Evolutionary conservation across 2,113 vertebrate genomes (phyloP).

Genomic region (Antennarius striatus): DNA sequence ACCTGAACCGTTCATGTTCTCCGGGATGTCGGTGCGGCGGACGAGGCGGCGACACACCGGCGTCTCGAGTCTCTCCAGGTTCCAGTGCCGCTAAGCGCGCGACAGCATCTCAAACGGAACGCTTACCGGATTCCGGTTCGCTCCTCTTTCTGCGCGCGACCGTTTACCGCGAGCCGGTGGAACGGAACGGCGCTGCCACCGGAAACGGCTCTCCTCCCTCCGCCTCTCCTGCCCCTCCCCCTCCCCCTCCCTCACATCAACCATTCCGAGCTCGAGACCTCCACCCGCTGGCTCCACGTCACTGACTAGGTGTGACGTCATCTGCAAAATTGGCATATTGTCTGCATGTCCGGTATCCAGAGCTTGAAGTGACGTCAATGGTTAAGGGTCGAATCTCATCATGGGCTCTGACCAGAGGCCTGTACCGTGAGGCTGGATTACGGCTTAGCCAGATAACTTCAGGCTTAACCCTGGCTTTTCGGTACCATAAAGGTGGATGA

Average conservation of each 20-base stretch:
- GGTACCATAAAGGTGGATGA: too few relatives aligned
- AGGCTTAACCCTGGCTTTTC: too few relatives aligned
- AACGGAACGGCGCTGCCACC: conserved; percentile 46
- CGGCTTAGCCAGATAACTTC: too few relatives aligned
- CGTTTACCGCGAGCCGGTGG: conserved; percentile 41
- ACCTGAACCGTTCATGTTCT: conserved; percentile 80
- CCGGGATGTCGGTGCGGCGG: conserved; percentile 69
- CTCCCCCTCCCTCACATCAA: conserved; percentile 16
- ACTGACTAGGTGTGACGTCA: too few relatives aligned
- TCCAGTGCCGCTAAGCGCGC: conserved; percentile 49
- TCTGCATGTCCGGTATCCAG: too few relatives aligned
- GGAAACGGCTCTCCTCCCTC: conserved; percentile 16
- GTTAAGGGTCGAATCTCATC: too few relatives aligned
- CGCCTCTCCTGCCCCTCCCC: neutral
- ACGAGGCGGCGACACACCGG: conserved; percentile 44
- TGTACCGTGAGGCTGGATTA: too few relatives aligned
- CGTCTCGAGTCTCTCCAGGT: neutral
- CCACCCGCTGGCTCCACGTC: too few relatives aligned
- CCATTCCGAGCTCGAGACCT: neutral
- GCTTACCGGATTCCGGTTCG: conserved; percentile 28
- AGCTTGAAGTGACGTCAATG: too few relatives aligned
- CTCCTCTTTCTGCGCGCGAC: conserved; percentile 31
- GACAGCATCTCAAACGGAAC: conserved; percentile 52
- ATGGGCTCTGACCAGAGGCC: too few relatives aligned
- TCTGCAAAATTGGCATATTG: too few relatives aligned